phyloP scores from a whole-genome alignment of 1,140 invertebrate species.

The Anoplolepis gracilipes region DNA sequence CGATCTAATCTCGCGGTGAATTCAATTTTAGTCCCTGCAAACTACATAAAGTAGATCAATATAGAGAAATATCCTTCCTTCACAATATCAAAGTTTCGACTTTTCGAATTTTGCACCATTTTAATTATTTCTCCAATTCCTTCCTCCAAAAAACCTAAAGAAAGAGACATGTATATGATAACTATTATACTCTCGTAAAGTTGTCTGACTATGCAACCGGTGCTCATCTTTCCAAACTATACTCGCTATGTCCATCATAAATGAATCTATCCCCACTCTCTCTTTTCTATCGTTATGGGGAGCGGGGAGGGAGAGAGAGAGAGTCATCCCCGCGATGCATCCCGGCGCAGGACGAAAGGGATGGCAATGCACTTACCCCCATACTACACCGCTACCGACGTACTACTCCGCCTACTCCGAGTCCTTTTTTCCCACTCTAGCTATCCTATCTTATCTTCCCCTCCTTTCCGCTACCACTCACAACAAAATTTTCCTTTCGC shows the following conservation, averaged over 20 bases:
- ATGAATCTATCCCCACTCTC: background rate
- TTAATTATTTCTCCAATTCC: background rate
- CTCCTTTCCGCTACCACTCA: background rate
- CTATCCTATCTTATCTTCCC: background rate
- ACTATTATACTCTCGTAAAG: background rate
- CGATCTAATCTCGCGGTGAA: background rate
- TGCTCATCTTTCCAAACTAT: constrained; percentile 29
- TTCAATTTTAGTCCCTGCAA: background rate
- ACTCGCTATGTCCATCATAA: constrained; percentile 5
- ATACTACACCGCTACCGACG: background rate
- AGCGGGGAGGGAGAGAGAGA: background rate
- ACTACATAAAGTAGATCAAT: background rate
- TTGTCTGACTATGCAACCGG: background rate
- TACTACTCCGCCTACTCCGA: constrained; percentile 42
- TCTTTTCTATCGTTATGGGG: background rate
- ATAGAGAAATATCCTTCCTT: background rate
- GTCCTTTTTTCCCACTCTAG: constrained; percentile 56
- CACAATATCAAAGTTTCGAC: background rate
- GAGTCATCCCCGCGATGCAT: constrained; percentile 29
- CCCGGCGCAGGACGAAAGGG: constrained; percentile 49
- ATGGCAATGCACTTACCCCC: constrained; percentile 73
- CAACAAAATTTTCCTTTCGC: constrained; percentile 20
- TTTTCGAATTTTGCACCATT: background rate
- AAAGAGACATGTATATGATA: too few species aligned
- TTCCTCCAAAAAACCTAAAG: too few species aligned